phyloP scores from a whole-genome alignment of 1,140 invertebrate species.

The Pogonognathellus flavescens region DNA sequence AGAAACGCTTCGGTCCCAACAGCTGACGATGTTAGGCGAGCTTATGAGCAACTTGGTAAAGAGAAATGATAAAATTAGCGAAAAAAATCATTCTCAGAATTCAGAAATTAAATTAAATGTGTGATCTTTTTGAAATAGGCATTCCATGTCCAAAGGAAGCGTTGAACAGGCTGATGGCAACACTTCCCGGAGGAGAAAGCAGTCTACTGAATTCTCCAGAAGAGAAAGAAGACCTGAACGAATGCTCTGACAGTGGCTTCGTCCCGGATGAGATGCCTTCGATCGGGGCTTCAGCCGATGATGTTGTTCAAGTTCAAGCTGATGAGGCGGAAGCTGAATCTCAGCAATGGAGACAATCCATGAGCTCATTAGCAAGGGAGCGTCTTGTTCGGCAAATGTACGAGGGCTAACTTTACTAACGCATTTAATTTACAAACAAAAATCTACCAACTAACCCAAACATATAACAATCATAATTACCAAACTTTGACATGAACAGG shows the following conservation, averaged over 20 bases:
- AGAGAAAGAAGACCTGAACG: slow-evolving; percentile 40
- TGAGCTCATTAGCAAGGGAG: slow-evolving; percentile 13
- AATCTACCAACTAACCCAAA: not conserved
- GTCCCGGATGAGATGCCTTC: slow-evolving; percentile 20
- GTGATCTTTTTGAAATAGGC: slow-evolving; percentile 10
- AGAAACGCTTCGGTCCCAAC: slow-evolving; percentile 18
- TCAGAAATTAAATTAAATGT: too few species aligned
- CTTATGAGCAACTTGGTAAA: slow-evolving; percentile 58
- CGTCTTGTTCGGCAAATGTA: slow-evolving; percentile 46
- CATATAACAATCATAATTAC: slow-evolving; percentile 15
- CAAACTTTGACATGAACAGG: not conserved
- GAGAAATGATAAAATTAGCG: not conserved
- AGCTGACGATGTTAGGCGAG: slow-evolving; percentile 54
- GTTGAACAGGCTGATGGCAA: slow-evolving; percentile 52
- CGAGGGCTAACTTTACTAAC: slow-evolving; percentile 17
- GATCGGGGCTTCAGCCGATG: slow-evolving; percentile 25
- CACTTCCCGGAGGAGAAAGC: slow-evolving; percentile 41
- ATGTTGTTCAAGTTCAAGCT: slow-evolving; percentile 13
- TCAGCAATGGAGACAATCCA: slow-evolving; percentile 44
- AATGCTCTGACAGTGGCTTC: slow-evolving; percentile 33
- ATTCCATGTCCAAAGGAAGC: slow-evolving; percentile 56
- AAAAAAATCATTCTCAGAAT: not conserved
- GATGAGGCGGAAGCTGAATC: slow-evolving; percentile 38
- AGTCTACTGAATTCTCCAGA: not conserved
- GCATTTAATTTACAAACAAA: not conserved